Base-by-base conservation (phyloP, 2,113 vertebrate species). In the Chloroceryle aenea region DNA sequence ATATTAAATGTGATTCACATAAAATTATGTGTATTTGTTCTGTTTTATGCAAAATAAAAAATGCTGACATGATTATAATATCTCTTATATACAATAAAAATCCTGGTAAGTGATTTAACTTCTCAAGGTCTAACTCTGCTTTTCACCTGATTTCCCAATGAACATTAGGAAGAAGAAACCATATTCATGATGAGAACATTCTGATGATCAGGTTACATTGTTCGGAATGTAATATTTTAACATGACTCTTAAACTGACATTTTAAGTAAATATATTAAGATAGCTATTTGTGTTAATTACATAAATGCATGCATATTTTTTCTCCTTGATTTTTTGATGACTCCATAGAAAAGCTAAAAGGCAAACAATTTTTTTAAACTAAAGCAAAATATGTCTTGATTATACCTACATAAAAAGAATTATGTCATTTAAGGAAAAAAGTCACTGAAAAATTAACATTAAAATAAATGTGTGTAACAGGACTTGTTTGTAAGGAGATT, bases 161-260 rank as follows among this genome's bases (percentile, higher is more conserved):
- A 96, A 90, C 34, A 50, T 87, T 97, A 96, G 26, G 69, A 97
- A 94, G 74, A 93, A 93, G 56, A 97, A 90, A 87, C 86, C 11
- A 61, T 62, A 58, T 94, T 92, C 38, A 68, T 17, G 80, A 47
- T 75, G 90, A 91, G 67, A 94, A 50, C 26, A 77, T 95, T 93
- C 86, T 87, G 14, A 69, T 8, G 4, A 18, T 87, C 69, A 86
- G 17, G 19, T 76, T 83, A 38, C n/a, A 50, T 62, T 50, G 32
- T 88, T 87, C 90, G 42, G 40, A 92, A 83, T 47, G 23, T 5
- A 92, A 2, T 25, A 63, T 64, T 97, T 96, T 95, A 93, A 96
- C 93, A 78, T 84, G 12, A 92, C 12, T 66, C 43, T 76, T 79
- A 69, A 95, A 81, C 32, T 89, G 69, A 63, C 42, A 85, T 84